Conservation (phyloP, 2,888 invertebrate species). For the Pachycephus smyrnensis region DNA sequence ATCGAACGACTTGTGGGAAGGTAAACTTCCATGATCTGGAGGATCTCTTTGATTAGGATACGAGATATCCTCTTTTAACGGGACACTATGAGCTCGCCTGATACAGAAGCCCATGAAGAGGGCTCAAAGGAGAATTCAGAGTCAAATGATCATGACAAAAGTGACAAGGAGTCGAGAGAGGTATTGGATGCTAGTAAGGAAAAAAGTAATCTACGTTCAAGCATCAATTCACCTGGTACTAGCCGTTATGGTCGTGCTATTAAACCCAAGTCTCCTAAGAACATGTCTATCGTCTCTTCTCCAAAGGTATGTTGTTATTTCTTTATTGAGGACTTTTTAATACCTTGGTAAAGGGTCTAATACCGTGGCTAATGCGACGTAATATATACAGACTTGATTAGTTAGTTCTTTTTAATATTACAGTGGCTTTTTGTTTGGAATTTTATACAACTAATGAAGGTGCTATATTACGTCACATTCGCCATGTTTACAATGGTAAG, state of each 20-base stretch:
- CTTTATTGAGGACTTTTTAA: background rate
- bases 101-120: conserved; percentile 15
- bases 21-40: background rate
- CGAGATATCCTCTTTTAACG: background rate
- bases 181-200: conserved; percentile 16
- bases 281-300: conserved; percentile 25
- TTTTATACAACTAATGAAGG: background rate
- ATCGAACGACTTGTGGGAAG: background rate
- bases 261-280: conserved; percentile 65
- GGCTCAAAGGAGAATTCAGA: conserved; percentile 23
- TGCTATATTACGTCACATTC: background rate
- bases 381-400: background rate
- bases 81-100: conserved; percentile 9
- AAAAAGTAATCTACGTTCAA: conserved; percentile 17
- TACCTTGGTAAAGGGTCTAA: background rate
- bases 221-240: conserved; percentile 40
- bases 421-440: conserved; percentile 53
- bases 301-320: conserved; percentile 42
- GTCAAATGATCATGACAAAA: conserved; percentile 13
- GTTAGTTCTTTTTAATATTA: background rate
- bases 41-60: background rate
- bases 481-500: background rate
- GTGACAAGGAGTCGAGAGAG: conserved; percentile 13
- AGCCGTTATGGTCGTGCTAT: conserved; percentile 75
- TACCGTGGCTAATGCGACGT: background rate